Evolutionary conservation across 1,140 invertebrate species (phyloP), one percentile per base, ranked within the genome.

Genomic region (Drosophila busckii): DNA sequence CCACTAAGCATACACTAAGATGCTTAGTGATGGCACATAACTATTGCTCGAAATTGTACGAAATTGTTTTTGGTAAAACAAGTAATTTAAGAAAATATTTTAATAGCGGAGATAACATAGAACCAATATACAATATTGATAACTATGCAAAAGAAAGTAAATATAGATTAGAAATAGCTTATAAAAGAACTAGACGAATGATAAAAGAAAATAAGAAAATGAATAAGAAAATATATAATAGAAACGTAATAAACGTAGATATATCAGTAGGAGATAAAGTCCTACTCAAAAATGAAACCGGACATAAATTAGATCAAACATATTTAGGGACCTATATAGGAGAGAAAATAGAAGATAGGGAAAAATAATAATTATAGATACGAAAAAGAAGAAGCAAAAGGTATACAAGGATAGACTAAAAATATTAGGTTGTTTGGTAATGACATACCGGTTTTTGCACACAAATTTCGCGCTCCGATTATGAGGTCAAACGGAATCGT

Each of bases 31-130:
- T 49, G 3, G 29, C 35, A 19, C 52, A 68, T 29, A 31, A 19
- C 4, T 68, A 55, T 34, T 42, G 44, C 31, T 55, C 44, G n/a
- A n/a, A n/a, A n/a, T n/a, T n/a, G 34, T 32, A 46, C 25, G 20
- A 32, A 8, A 8, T 48, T 16, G 32, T 48, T 10, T 37, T 17
- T 42, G 46, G 42, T 13, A 67, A 53, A 46, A 26, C 26, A 20
- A 22, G 9, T 38, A 53, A 45, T 19, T 35, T 37, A 10, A 20
- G 20, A 17, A 48, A 25, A 17, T 9, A 37, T 3, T 42, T 49
- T 19, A 28, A 26, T 25, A 29, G 3, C 12, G 45, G 12, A 29
- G 16, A 41, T 29, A 40, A 26, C 9, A 44, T 54, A 38, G 45
- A 53, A 2, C 35, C 48, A 8, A 16, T 58, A 16, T 63, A 63